A percentile compares a stretch with the other conserved stretches of the same genome.
phyloP scores from a whole-genome alignment of 23 tunicate species.

The Ascidia mentula region DNA sequence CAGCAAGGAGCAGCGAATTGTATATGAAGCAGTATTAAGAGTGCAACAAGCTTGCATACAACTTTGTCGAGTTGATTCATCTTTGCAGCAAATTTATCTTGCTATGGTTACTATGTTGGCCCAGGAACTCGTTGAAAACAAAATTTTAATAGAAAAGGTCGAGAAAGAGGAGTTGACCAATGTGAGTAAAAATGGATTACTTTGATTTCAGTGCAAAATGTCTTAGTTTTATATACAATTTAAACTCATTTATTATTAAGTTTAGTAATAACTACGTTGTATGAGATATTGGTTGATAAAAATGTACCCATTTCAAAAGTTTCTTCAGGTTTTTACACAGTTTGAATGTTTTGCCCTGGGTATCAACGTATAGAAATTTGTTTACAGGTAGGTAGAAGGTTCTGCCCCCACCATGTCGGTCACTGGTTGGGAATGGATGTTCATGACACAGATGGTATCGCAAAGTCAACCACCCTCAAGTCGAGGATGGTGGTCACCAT shows the following conservation, averaged over 20 bases:
- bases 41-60: conserved; percentile 64
- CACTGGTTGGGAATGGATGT: conserved; percentile 98
- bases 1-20: conserved; percentile 32
- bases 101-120: conserved; percentile 53
- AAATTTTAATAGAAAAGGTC: conserved; percentile 46
- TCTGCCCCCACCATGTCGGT: conserved; percentile 92
- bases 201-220: no score
- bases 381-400: conserved; percentile 60
- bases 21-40: conserved; percentile 61
- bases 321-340: no score
- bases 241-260: no score
- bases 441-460: conserved; percentile 63
- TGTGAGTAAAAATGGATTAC: no score
- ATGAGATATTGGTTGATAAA: no score
- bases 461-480: conserved; percentile 36
- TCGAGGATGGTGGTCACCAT: conserved; percentile 94
- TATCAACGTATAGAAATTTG: neutral
- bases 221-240: no score
- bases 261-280: no score
- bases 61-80: conserved; percentile 52
- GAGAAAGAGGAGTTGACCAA: conserved; percentile 7
- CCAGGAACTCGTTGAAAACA: conserved; percentile 38
- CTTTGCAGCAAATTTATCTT: conserved; percentile 61
- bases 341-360: no score
- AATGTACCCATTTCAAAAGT: no score